phyloP scores from a whole-genome alignment of 1,140 invertebrate genomes.

The Drosophila kohkoa region DNA sequence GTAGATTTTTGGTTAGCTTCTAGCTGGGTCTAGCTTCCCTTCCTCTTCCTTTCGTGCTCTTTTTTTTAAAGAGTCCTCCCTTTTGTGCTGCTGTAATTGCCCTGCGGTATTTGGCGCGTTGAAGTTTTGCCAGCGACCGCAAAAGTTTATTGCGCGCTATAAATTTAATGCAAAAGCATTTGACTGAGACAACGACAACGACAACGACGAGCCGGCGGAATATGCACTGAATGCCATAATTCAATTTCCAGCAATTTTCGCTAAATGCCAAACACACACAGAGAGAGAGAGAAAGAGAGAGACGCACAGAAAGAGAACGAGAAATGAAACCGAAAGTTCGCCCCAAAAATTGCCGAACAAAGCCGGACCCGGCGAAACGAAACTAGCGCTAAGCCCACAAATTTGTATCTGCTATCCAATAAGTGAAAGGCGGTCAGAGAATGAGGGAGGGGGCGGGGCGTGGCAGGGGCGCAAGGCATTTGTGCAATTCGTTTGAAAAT shows the following conservation, averaged over 20 bases:
- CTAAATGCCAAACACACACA: constrained; percentile 45
- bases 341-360: constrained; percentile 1
- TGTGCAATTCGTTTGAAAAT: constrained; percentile 38
- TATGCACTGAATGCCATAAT: constrained; percentile 67
- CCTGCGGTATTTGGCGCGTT: constrained; percentile 70
- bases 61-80: constrained; percentile 1
- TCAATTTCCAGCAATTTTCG: constrained; percentile 61
- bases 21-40: background rate
- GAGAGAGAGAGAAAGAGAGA: constrained; percentile 14
- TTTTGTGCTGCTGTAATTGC: constrained; percentile 70
- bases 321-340: constrained; percentile 14
- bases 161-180: constrained; percentile 81
- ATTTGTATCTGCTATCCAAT: constrained; percentile 5
- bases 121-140: constrained; percentile 69
- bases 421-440: no score
- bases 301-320: no score
- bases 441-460: background rate
- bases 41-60: no score
- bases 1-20: constrained; percentile 55
- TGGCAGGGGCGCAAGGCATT: constrained; percentile 4
- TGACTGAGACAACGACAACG: constrained; percentile 43
- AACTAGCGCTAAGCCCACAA: constrained; percentile 9
- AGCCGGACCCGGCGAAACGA: background rate
- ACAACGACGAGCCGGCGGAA: constrained; percentile 27
- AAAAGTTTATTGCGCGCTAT: constrained; percentile 76